Evolutionary conservation across 1,140 invertebrate genomes (phyloP).

Genomic region (Sycobia sp.): DNA sequence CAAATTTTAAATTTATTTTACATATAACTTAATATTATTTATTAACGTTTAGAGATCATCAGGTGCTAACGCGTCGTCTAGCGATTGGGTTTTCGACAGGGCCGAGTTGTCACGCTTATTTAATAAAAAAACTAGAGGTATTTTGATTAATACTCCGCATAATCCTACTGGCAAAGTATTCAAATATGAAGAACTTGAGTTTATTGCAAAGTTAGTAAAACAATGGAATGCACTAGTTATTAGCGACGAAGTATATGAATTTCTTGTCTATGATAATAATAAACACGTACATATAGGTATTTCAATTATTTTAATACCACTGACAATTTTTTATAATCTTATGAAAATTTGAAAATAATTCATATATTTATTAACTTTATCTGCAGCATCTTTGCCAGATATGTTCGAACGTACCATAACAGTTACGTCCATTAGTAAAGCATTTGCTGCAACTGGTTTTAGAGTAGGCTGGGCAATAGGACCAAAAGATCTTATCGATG

Average conservation of each 20-base stretch:
- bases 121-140: constrained; percentile 88
- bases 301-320: constrained; percentile 19
- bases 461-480: constrained; percentile 96
- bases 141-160: constrained; percentile 95
- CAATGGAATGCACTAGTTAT: constrained; percentile 91
- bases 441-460: constrained; percentile 97
- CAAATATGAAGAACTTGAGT: constrained; percentile 63
- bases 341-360: too few species aligned
- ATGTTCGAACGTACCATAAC: constrained; percentile 99
- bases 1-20: not conserved
- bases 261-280: constrained; percentile 86
- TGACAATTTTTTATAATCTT: not conserved
- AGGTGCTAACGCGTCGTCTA: constrained; percentile 62
- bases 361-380: too few species aligned
- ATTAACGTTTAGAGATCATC: not conserved
- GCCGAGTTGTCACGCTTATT: constrained; percentile 83
- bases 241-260: constrained; percentile 98
- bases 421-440: constrained; percentile 96
- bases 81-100: constrained; percentile 88
- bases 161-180: constrained; percentile 95
- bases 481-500: constrained; percentile 76
- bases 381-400: constrained; percentile 81
- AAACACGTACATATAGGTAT: constrained; percentile 89
- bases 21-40: not conserved
- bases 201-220: constrained; percentile 72